Evolutionary conservation across 2,888 invertebrate genomes (phyloP).

Genomic region (Lucinisca nassula): DNA sequence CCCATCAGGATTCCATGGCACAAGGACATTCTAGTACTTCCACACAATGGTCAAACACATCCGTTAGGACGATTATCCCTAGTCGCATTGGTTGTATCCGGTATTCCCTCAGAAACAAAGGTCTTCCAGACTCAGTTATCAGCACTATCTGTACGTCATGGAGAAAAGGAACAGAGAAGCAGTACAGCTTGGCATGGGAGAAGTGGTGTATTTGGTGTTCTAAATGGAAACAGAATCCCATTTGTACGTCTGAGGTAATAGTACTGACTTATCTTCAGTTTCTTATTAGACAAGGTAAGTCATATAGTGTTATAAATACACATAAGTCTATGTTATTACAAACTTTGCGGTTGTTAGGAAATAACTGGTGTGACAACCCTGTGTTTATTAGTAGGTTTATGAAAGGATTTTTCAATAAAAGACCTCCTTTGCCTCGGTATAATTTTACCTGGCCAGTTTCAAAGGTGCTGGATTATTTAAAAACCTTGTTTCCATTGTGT

Average conservation of each 20-base stretch:
- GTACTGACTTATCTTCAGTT: slow-evolving; percentile 27
- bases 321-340: slow-evolving; percentile 46
- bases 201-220: slow-evolving; percentile 53
- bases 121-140: slow-evolving; percentile 44
- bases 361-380: not conserved
- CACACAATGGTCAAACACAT: slow-evolving; percentile 39
- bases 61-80: slow-evolving; percentile 28
- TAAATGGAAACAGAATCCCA: slow-evolving; percentile 37
- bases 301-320: not conserved
- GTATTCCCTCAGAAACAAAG: slow-evolving; percentile 32
- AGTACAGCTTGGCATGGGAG: slow-evolving; percentile 49
- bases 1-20: slow-evolving; percentile 52
- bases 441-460: slow-evolving; percentile 36
- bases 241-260: slow-evolving; percentile 36
- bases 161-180: slow-evolving; percentile 43
- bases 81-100: slow-evolving; percentile 50
- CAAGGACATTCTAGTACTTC: slow-evolving; percentile 36
- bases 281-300: not conserved
- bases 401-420: slow-evolving; percentile 35
- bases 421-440: slow-evolving; percentile 34
- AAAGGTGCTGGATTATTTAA: slow-evolving; percentile 16
- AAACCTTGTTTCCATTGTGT: not conserved
- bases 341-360: slow-evolving; percentile 28
- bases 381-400: slow-evolving; percentile 37
- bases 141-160: slow-evolving; percentile 21